Percentiles rank a stretch among this genome's conserved stretches.
Evolutionary conservation across 53 echinoderm and acorn worm species (phyloP).

Genomic region (Crossaster papposus): DNA sequence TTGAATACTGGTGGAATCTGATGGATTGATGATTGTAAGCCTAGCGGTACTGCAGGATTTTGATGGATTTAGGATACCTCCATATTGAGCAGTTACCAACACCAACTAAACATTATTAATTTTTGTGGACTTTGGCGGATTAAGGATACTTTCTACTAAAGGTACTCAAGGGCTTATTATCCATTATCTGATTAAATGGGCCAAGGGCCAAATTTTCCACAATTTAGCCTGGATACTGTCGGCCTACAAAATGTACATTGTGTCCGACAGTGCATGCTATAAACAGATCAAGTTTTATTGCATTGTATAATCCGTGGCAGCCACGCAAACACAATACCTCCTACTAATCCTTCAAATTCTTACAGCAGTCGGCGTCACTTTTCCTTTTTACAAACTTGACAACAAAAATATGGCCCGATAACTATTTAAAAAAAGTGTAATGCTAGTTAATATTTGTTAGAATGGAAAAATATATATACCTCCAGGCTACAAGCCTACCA

Average conservation of each 20-base stretch:
- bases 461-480: neutral
- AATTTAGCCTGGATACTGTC: too few relatives aligned
- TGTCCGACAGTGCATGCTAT: neutral
- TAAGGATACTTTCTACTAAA: too few relatives aligned
- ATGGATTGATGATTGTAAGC: too few relatives aligned
- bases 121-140: too few relatives aligned
- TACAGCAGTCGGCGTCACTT: neutral
- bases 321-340: neutral
- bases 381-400: neutral
- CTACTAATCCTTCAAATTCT: neutral
- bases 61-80: too few relatives aligned
- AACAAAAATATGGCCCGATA: neutral
- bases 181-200: too few relatives aligned
- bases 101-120: too few relatives aligned
- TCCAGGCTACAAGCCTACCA: slow-evolving; percentile 7
- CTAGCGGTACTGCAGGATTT: too few relatives aligned
- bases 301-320: neutral
- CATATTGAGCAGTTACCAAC: too few relatives aligned
- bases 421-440: neutral
- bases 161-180: too few relatives aligned
- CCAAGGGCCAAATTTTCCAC: too few relatives aligned
- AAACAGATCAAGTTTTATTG: neutral
- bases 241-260: neutral
- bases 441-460: neutral
- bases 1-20: too few relatives aligned